Conservation (phyloP, 1,140 invertebrate species). For the Drosophila subobscura region DNA sequence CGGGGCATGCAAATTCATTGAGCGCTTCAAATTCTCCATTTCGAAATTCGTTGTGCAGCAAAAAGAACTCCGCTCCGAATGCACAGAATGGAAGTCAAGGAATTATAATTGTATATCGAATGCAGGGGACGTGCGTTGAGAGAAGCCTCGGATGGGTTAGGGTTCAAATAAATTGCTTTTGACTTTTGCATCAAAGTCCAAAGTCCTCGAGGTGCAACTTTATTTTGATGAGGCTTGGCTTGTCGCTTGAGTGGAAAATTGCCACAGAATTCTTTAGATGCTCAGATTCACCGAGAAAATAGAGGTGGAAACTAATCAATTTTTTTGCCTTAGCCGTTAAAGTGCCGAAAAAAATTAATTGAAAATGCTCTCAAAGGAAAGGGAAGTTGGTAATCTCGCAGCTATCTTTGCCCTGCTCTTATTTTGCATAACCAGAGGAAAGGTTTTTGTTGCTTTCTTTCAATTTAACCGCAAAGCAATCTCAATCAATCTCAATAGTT, state of each 20-base stretch:
- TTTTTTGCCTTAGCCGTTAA: conserved; percentile 5
- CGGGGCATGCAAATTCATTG: conserved; percentile 45
- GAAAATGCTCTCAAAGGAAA: conserved; percentile 3
- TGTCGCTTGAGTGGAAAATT: conserved; percentile 78
- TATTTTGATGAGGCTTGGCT: conserved; percentile 39
- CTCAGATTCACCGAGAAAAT: conserved; percentile 13
- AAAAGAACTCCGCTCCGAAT: conserved; percentile 14
- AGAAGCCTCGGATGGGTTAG: conserved; percentile 41
- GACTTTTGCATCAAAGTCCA: conserved; percentile 7
- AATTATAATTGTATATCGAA: conserved; percentile 58
- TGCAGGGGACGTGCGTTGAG: conserved; percentile 56
- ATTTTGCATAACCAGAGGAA: conserved; percentile 58
- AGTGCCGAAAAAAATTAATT: conserved; percentile 39
- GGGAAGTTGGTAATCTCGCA: conserved; percentile 35
- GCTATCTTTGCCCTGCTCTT: conserved; percentile 2
- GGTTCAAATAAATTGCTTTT: conserved; percentile 78
- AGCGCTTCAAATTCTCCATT: conserved; percentile 41
- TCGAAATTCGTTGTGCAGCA: conserved; percentile 42
- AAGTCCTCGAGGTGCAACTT: conserved; percentile 1
- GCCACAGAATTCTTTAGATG: conserved; percentile 1
- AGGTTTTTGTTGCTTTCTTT: conserved; percentile 46
- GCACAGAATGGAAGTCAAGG: conserved; percentile 21
- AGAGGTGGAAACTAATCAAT: conserved; percentile 43
- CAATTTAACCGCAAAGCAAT: conserved; percentile 67
- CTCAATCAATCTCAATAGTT: conserved; percentile 70